Percentiles rank a stretch among this genome's conserved stretches.
Evolutionary conservation across 2,113 vertebrate genomes (phyloP).

Genomic region (Podiceps cristatus): DNA sequence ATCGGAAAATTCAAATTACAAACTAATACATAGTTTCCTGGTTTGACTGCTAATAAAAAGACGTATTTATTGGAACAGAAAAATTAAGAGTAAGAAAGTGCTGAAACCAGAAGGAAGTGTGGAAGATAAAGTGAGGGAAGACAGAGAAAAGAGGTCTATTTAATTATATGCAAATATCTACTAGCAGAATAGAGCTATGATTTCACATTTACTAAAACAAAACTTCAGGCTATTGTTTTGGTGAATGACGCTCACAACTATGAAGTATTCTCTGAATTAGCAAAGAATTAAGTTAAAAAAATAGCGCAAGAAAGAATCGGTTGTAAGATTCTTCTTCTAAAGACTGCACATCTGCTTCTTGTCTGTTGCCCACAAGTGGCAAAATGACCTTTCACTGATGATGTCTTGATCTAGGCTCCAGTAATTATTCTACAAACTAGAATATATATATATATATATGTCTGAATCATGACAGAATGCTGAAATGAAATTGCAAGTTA

Average conservation of each 20-base stretch:
- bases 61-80: not conserved
- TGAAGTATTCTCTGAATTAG: not conserved
- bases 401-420: not conserved
- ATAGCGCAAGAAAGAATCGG: not conserved
- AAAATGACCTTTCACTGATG: not conserved
- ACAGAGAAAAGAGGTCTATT: not conserved
- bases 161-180: not conserved
- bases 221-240: not conserved
- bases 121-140: not conserved
- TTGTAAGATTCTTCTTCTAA: not conserved
- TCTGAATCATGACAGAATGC: not conserved
- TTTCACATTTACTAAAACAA: not conserved
- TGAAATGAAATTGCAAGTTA: not conserved
- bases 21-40: not conserved
- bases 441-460: not conserved
- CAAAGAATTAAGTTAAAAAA: not conserved
- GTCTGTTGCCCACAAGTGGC: not conserved
- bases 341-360: not conserved
- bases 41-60: not conserved
- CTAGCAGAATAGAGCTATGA: not conserved
- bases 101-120: not conserved
- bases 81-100: not conserved
- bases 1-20: not conserved
- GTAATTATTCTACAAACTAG: not conserved
- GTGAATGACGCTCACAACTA: not conserved